These are phyloP conservation scores for Peribatodes rhomboidaria DNA, from an alignment of 2,888 invertebrate genomes.

Conservation along the genomic window DNA sequence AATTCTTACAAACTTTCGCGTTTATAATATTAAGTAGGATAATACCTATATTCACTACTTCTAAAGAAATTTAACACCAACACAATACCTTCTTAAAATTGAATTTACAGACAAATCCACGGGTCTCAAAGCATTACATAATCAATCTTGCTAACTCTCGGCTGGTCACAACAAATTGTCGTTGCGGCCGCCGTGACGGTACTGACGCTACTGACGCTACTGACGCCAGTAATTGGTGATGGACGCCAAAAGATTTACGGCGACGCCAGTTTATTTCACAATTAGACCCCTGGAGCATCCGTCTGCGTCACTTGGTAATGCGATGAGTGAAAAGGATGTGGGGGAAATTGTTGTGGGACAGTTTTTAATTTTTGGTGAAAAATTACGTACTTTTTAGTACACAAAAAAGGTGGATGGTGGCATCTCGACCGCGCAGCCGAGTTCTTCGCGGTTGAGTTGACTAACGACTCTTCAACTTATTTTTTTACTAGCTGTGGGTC, in stretches of 20 bases:
- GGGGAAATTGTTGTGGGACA: background rate
- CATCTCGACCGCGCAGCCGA: no score
- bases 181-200: slow-evolving; percentile 53
- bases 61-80: no score
- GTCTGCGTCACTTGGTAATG: slow-evolving; percentile 9
- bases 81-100: no score
- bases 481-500: no score
- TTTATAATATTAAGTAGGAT: no score
- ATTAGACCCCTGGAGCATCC: slow-evolving; percentile 29
- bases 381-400: background rate
- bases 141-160: slow-evolving; percentile 40
- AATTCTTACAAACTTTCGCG: no score
- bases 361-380: slow-evolving; percentile 1
- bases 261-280: slow-evolving; percentile 38
- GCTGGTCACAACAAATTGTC: slow-evolving; percentile 59
- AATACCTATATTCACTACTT: no score
- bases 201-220: slow-evolving; percentile 35
- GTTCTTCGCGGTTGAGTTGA: no score
- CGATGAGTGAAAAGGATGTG: slow-evolving; percentile 14
- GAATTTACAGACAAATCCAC: no score
- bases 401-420: no score
- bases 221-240: slow-evolving; percentile 57
- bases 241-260: slow-evolving; percentile 62
- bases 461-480: no score
- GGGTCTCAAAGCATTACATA: slow-evolving; percentile 5